Evolutionary conservation across 92 coral and sea anemone genomes (phyloP), one percentile per base, ranked within the genome.

Genomic region (Phenganax stokvisi): DNA sequence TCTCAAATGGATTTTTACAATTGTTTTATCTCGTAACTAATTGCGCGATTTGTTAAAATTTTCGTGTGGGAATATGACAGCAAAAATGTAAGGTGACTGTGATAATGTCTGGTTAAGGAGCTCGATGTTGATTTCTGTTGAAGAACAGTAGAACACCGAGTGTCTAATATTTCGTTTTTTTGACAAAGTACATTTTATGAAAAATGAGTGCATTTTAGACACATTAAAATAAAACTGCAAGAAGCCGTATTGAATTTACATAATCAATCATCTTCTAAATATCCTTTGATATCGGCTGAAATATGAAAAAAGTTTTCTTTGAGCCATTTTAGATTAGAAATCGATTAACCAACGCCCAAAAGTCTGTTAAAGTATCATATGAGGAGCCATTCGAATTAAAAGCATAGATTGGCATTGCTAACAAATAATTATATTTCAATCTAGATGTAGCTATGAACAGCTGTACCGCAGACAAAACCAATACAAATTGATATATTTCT

Each of bases 401-500:
- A 68, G 13, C 73, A 68, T 29, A 37, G 73, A 68, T 68, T 68
- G 73, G 53, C 73, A 30, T n/a, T 6, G 73, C 73, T 68, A 68
- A 68, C 73, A 68, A 68, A 30, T 68, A 68, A 68, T 68, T 68
- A 30, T 68, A 37, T 68, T 68, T 68, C 73, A n/a, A 68, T 68
- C 73, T 68, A 29, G 31, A 68, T 68, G 37, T 17, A 20, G 54
- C 73, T n/a, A 68, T 3, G 73, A 68, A 79, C 83, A 79, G 83
- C 83, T 79, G 83, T 13, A 52, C n/a, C 69, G 17, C 60, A 79
- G 30, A 51, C 51, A 79, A 79, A 76, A 76, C 70, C 62, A 56
- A 59, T 52, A 68, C 16, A 79, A 79, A 79, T 64, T 64, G 83
- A 79, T 79, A 79, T 79, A 68, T 68, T 68, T 79, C 83, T 54